Evolutionary conservation across 2,797 vertebrate genomes (phyloP).

Genomic region (Mallotus villosus): DNA sequence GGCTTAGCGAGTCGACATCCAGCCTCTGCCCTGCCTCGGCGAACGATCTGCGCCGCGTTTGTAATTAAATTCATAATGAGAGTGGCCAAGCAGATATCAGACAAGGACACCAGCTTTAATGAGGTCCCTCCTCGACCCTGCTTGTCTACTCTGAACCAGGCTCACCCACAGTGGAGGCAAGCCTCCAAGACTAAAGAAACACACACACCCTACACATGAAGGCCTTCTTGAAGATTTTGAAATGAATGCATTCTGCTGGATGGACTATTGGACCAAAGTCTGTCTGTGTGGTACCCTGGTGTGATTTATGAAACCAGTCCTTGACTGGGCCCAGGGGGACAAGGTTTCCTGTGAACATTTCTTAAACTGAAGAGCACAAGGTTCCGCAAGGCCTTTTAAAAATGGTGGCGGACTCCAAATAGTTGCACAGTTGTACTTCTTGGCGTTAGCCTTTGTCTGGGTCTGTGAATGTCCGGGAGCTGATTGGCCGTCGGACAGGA

Average conservation of each 20-base stretch:
- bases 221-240: neutral
- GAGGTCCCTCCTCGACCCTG: constrained; percentile 1
- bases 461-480: constrained; percentile 25
- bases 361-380: neutral
- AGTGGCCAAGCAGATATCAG: constrained; percentile 20
- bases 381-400: neutral
- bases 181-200: neutral
- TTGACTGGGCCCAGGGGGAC: neutral
- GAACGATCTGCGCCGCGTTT: constrained; percentile 20
- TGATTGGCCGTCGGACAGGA: constrained; percentile 28
- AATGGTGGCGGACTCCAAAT: constrained; percentile 2
- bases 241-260: neutral
- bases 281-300: neutral
- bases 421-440: constrained; percentile 18
- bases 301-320: neutral
- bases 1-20: constrained; percentile 26
- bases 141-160: neutral
- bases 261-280: neutral
- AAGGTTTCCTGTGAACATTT: neutral
- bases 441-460: constrained; percentile 31
- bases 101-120: constrained; percentile 17
- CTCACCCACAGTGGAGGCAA: neutral
- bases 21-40: constrained; percentile 9
- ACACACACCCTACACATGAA: neutral
- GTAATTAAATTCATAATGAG: constrained; percentile 43